phyloP scores from a whole-genome alignment of 2,888 invertebrate species.

The Balanococcus diminutus region DNA sequence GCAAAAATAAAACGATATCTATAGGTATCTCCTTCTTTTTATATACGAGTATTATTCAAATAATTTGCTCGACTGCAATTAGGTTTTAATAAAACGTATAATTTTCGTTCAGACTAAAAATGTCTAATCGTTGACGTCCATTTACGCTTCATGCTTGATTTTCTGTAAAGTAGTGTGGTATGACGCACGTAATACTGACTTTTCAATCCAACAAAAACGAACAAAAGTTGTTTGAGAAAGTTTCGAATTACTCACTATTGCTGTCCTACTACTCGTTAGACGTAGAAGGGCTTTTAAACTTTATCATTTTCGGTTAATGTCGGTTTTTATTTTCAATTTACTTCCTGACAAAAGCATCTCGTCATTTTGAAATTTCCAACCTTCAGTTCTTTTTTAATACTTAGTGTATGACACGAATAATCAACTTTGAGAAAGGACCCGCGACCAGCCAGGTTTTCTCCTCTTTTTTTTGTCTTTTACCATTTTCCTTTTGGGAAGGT shows the following conservation, averaged over 20 bases:
- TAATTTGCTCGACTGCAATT: neutral
- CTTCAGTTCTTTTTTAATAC: constrained; percentile 34
- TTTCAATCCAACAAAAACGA: constrained; percentile 20
- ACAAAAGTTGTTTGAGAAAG: constrained; percentile 49
- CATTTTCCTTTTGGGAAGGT: neutral
- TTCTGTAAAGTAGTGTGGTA: neutral
- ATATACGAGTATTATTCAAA: no score
- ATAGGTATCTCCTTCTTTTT: no score
- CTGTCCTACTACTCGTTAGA: constrained; percentile 31
- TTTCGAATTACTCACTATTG: constrained; percentile 45
- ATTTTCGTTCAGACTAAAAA: neutral
- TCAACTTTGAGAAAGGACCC: constrained; percentile 34
- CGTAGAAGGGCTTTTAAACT: constrained; percentile 48
- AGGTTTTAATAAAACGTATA: neutral
- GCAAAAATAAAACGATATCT: no score
- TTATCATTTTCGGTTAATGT: constrained; percentile 52
- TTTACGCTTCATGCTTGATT: neutral
- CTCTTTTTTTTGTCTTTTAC: constrained; percentile 16
- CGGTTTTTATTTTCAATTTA: constrained; percentile 52
- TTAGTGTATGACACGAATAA: constrained; percentile 37
- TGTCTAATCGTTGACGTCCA: neutral
- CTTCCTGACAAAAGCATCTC: constrained; percentile 51
- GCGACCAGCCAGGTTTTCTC: constrained; percentile 39
- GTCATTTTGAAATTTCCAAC: constrained; percentile 49
- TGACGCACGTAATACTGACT: constrained; percentile 14